Evolutionary conservation across 2,888 invertebrate species (phyloP).

Genomic region (Diloba caeruleocephala): DNA sequence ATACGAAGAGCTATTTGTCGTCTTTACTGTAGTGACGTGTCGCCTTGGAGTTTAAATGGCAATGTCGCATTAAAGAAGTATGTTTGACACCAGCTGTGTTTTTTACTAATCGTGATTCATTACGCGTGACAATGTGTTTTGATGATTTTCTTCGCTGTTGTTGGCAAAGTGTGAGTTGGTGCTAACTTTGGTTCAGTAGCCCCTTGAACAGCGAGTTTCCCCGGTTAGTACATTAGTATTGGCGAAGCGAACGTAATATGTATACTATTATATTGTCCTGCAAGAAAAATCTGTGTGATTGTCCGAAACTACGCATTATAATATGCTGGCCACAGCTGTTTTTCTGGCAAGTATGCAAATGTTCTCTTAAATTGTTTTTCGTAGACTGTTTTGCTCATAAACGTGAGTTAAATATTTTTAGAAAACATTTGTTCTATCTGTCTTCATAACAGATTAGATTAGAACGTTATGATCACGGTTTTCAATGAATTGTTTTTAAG

Average conservation of each 20-base stretch:
- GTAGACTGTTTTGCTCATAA: slow-evolving; percentile 18
- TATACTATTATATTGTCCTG: slow-evolving; percentile 7
- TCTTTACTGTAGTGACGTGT: slow-evolving; percentile 47
- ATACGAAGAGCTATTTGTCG: slow-evolving; percentile 44
- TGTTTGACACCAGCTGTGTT: slow-evolving; percentile 59
- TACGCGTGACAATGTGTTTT: slow-evolving; percentile 25
- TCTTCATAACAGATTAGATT: slow-evolving; percentile 1
- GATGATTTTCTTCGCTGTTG: slow-evolving; percentile 20
- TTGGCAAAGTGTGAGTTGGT: slow-evolving; percentile 33
- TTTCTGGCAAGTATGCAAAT: slow-evolving; percentile 35
- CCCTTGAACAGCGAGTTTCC: slow-evolving; percentile 20
- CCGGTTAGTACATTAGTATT: slow-evolving; percentile 6
- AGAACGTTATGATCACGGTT: slow-evolving; percentile 8
- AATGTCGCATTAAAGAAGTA: slow-evolving; percentile 63
- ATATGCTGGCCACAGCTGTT: slow-evolving; percentile 4
- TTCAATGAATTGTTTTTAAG: slow-evolving; percentile 12
- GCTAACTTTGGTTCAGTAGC: slow-evolving; percentile 3
- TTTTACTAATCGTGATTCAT: slow-evolving; percentile 25
- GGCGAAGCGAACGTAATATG: background rate
- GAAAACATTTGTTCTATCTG: slow-evolving; percentile 25
- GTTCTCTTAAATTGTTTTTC: slow-evolving; percentile 15
- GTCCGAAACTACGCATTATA: slow-evolving; percentile 9
- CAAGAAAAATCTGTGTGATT: slow-evolving; percentile 7
- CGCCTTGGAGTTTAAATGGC: slow-evolving; percentile 62
- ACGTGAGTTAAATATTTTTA: slow-evolving; percentile 31